Percentiles rank a stretch among this genome's conserved stretches.
phyloP scores from a whole-genome alignment of 2,113 vertebrate genomes.

The Otocyon megalotis region DNA sequence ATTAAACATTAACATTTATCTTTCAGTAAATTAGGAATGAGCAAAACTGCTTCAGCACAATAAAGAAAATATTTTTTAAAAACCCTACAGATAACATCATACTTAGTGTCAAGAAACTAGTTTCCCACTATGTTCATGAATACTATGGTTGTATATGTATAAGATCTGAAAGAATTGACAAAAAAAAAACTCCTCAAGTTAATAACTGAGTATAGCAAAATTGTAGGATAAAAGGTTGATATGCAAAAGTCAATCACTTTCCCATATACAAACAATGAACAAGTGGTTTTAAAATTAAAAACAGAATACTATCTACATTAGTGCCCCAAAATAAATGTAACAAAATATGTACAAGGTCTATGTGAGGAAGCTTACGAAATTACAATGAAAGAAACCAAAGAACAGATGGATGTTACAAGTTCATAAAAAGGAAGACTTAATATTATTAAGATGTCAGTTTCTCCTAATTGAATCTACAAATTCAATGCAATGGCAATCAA shows the following conservation, averaged over 20 bases:
- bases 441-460: background rate
- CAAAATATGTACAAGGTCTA: background rate
- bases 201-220: background rate
- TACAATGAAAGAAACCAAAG: background rate
- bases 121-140: background rate
- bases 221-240: background rate
- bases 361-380: background rate
- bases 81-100: background rate
- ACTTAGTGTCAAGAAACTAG: background rate
- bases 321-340: background rate
- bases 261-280: background rate
- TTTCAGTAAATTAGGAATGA: background rate
- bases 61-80: background rate
- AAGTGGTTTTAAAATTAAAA: background rate
- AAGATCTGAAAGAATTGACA: background rate
- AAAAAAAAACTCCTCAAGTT: background rate
- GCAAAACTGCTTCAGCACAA: background rate
- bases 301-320: background rate
- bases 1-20: background rate
- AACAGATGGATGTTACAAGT: background rate
- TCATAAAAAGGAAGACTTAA: background rate
- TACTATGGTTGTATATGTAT: background rate
- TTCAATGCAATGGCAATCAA: background rate
- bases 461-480: background rate
- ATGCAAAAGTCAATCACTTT: background rate